Evolutionary conservation across 2,797 vertebrate genomes (phyloP).

Genomic region (Glyptemys insculpta): DNA sequence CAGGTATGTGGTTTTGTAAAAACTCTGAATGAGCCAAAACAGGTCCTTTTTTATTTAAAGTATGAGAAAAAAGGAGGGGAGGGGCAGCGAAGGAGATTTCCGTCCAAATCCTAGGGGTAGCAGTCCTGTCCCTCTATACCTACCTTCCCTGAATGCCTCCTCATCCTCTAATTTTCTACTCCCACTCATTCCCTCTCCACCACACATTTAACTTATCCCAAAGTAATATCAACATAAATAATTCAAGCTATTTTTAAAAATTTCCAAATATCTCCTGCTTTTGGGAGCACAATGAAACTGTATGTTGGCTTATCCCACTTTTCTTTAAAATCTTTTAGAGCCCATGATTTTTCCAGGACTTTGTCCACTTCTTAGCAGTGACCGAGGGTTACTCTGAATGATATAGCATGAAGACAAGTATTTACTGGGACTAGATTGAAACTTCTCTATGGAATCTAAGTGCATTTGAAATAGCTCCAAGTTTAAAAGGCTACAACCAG

Average conservation of each 20-base stretch:
- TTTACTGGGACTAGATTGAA: neutral
- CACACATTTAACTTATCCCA: slow-evolving; percentile 2
- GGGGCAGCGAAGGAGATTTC: slow-evolving; percentile 12
- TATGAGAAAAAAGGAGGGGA: slow-evolving; percentile 26
- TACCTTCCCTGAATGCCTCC: neutral
- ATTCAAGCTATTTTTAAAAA: neutral
- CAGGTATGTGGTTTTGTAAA: slow-evolving; percentile 76
- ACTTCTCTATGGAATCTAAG: neutral
- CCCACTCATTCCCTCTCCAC: neutral
- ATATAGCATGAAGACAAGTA: neutral
- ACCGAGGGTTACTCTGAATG: neutral
- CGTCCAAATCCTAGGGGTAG: neutral
- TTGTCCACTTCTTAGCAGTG: neutral
- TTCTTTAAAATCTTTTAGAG: neutral
- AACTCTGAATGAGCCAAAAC: neutral
- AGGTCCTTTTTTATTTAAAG: neutral
- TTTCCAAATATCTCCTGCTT: neutral
- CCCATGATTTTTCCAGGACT: neutral
- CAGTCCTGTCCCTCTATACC: neutral
- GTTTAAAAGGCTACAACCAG: neutral
- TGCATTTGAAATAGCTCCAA: neutral
- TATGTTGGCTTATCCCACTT: neutral
- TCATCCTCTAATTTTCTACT: neutral
- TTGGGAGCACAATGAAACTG: neutral
- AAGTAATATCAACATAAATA: neutral